Evolutionary conservation across 2,888 invertebrate genomes (phyloP).

Genomic region (Maniola hyperantus): DNA sequence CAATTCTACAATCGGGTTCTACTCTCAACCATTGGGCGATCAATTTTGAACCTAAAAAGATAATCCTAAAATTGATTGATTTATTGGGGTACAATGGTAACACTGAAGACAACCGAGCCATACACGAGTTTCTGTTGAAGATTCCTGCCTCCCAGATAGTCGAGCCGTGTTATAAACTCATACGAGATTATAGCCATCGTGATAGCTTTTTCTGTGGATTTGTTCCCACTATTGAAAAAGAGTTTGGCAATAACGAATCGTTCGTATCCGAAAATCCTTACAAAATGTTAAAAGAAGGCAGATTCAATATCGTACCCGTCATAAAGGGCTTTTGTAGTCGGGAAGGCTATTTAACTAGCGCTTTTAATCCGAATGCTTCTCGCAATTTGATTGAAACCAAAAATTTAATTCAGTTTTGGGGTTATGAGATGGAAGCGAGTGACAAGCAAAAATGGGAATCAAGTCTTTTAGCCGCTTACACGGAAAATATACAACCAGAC

Average conservation of each 20-base stretch:
- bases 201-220: slow-evolving; percentile 52
- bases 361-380: slow-evolving; percentile 45
- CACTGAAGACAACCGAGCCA: slow-evolving; percentile 42
- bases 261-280: slow-evolving; percentile 60
- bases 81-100: slow-evolving; percentile 50
- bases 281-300: slow-evolving; percentile 59
- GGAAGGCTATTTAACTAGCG: slow-evolving; percentile 65
- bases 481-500: slow-evolving; percentile 29
- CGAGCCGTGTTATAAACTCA: slow-evolving; percentile 40
- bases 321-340: slow-evolving; percentile 74
- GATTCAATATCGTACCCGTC: slow-evolving; percentile 63
- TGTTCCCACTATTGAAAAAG: slow-evolving; percentile 59
- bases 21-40: slow-evolving; percentile 57
- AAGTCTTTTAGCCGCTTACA: slow-evolving; percentile 42
- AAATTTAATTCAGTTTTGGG: slow-evolving; percentile 47
- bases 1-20: slow-evolving; percentile 61
- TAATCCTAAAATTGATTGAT: slow-evolving; percentile 46
- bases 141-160: slow-evolving; percentile 41
- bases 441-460: slow-evolving; percentile 42
- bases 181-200: slow-evolving; percentile 39
- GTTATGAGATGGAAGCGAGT: slow-evolving; percentile 43
- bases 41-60: slow-evolving; percentile 48
- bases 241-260: slow-evolving; percentile 49
- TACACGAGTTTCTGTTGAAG: slow-evolving; percentile 47
- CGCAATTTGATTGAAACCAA: slow-evolving; percentile 46